A percentile compares a stretch with the other conserved stretches of the same genome.
Conservation (phyloP, 2,888 invertebrate species). For the Pandemis heparana region DNA sequence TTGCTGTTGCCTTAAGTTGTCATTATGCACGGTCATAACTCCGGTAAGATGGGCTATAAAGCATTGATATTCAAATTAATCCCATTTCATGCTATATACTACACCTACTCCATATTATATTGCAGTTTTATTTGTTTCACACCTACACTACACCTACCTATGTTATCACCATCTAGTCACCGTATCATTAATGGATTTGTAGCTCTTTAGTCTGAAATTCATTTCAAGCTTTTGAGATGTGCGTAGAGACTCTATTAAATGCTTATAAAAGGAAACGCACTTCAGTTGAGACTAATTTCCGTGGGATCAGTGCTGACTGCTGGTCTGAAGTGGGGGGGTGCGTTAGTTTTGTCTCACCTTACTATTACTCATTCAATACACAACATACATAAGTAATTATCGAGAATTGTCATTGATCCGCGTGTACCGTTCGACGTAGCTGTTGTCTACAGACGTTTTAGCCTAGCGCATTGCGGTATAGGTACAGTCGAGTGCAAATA, state of each 20-base stretch:
- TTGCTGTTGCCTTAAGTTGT: constrained; percentile 23
- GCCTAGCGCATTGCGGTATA: too few species aligned
- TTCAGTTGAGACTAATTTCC: background rate
- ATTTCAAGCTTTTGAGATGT: background rate
- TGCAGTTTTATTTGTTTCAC: too few species aligned
- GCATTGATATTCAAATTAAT: constrained; percentile 2
- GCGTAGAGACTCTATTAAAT: background rate
- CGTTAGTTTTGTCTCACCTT: background rate
- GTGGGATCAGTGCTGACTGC: background rate
- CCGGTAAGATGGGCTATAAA: background rate
- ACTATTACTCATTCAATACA: background rate
- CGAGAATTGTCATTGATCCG: background rate
- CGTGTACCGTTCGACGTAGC: background rate
- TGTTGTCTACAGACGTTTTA: background rate
- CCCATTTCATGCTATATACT: background rate
- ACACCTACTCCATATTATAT: background rate
- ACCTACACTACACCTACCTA: too few species aligned
- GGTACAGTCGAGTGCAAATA: too few species aligned
- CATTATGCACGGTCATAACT: constrained; percentile 18
- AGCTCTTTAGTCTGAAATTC: too few species aligned
- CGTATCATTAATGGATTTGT: too few species aligned
- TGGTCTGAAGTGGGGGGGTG: background rate
- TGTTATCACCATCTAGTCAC: too few species aligned
- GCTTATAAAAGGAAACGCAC: background rate
- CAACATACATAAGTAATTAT: background rate